Base-by-base conservation (phyloP, 1,140 invertebrate genomes). In the Dufourea novaeangliae region DNA sequence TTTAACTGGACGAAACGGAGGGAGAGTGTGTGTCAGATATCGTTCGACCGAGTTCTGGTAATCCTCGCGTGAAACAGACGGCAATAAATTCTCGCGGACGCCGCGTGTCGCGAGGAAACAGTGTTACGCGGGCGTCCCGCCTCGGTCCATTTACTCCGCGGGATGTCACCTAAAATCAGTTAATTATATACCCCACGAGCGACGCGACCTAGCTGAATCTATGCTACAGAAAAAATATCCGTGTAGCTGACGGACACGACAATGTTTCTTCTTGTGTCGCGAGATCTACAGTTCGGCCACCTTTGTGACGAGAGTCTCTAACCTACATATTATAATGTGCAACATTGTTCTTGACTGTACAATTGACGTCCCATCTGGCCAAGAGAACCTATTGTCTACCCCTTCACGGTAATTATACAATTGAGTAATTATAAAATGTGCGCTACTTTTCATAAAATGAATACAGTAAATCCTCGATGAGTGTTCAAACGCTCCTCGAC, bases 1-100 rank as follows among this genome's bases (percentile, higher is more conserved):
- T 84, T 80, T 84, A 83, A 80, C 79, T 68, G 41, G 56, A 67
- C 52, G 72, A 80, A 63, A 80, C 54, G 61, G 70, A n/a, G n/a
- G n/a, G 74, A 67, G 67, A 72, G 56, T 68, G 72, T 84, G 78
- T 83, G 71, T 84, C 72, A 76, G 73, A 46, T 78, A 85, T 84
- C 82, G 59, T 72, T 73, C 69, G 78, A 76, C 67, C 82, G 73
- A 86, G 78, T 87, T 84, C 71, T 78, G 67, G 39, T 85, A 73
- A 82, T 79, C 82, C 78, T 68, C 57, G 72, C n/a, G 52, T 70
- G 54, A 72, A 70, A 84, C 52, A 29, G 27, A 32, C 46, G 54
- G 52, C n/a, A 67, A 74, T 80, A 80, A 84, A 85, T 84, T 80
- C 41, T 46, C 46, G 32, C 52, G 11, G 44, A 52, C 67, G 66